Evolutionary conservation across 2,888 invertebrate species (phyloP).

Genomic region (Agrochola lota): DNA sequence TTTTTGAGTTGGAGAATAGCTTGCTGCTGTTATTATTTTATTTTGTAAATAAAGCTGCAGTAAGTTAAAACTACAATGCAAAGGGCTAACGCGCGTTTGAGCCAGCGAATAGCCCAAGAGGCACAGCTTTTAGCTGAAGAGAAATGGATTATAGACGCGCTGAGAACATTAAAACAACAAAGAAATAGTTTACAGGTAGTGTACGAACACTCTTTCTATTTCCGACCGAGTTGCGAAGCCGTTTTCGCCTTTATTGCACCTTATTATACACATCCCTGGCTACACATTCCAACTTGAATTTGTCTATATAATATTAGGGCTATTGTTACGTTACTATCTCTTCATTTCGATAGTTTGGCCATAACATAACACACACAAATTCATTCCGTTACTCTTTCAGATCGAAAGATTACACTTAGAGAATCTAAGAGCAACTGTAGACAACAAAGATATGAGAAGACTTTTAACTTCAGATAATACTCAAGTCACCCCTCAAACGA

Average conservation of each 20-base stretch:
- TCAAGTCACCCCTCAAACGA: slow-evolving; percentile 1
- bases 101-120: slow-evolving; percentile 77
- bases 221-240: not conserved
- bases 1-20: not conserved
- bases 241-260: not conserved
- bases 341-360: too few relatives aligned
- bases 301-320: not conserved
- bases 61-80: slow-evolving; percentile 29
- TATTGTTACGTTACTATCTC: not conserved
- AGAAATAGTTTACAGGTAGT: slow-evolving; percentile 80
- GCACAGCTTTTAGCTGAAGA: slow-evolving; percentile 81
- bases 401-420: slow-evolving; percentile 84
- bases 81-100: slow-evolving; percentile 61
- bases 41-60: not conserved
- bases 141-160: slow-evolving; percentile 80
- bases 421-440: slow-evolving; percentile 70
- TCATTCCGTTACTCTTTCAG: slow-evolving; percentile 66
- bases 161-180: slow-evolving; percentile 78
- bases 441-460: slow-evolving; percentile 9
- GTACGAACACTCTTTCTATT: not conserved
- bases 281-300: not conserved
- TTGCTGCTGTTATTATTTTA: not conserved
- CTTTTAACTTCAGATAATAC: not conserved
- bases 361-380: not conserved
- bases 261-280: not conserved